phyloP scores from a whole-genome alignment of 2,797 vertebrate species.

The Bucorvus abyssinicus region DNA sequence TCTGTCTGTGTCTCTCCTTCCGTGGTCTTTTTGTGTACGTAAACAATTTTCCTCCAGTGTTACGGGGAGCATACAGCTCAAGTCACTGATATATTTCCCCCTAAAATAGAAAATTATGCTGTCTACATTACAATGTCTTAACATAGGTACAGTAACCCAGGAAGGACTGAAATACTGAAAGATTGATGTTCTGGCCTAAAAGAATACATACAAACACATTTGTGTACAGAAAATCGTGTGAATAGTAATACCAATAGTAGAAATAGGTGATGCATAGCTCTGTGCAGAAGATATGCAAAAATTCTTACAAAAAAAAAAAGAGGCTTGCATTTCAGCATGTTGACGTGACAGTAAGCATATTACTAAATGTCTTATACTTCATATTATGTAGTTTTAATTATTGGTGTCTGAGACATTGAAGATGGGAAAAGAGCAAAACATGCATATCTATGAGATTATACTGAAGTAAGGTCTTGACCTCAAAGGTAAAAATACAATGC shows the following conservation, averaged over 20 bases:
- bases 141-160: too few relatives aligned
- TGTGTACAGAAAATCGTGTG: not conserved
- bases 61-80: not conserved
- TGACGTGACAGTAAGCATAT: not conserved
- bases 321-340: not conserved
- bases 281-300: not conserved
- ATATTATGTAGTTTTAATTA: not conserved
- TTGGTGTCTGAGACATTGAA: not conserved
- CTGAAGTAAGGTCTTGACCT: not conserved
- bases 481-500: not conserved
- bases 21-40: fast-evolving
- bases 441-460: not conserved
- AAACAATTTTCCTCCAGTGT: not conserved
- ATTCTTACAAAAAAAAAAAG: not conserved
- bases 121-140: too few relatives aligned
- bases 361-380: not conserved
- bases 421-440: not conserved
- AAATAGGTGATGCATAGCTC: not conserved
- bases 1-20: not conserved
- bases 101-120: not conserved
- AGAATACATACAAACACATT: not conserved
- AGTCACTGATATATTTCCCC: not conserved
- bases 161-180: too few relatives aligned
- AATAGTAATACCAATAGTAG: not conserved
- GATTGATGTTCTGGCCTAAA: not conserved